Percentiles rank a stretch among this genome's conserved stretches.
Evolutionary conservation across 2,888 invertebrate genomes (phyloP).

Genomic region (Apodemia hepburni): DNA sequence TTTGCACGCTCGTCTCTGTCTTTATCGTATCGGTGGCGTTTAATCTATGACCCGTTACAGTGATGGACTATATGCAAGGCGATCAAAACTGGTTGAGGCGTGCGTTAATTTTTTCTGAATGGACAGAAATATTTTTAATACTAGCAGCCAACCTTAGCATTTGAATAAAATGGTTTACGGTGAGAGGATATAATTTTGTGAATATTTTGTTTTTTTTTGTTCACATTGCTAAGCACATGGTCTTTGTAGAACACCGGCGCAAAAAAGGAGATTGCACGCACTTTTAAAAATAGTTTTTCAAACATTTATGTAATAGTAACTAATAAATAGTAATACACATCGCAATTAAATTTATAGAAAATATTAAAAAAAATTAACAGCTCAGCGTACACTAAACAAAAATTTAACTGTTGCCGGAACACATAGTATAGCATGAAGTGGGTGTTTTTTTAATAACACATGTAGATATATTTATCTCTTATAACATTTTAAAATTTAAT

Average conservation of each 20-base stretch:
- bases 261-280: constrained; percentile 32
- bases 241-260: constrained; percentile 48
- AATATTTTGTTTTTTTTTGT: constrained; percentile 50
- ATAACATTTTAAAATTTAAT: too few species aligned
- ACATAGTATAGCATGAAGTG: too few species aligned
- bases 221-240: constrained; percentile 65
- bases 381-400: too few species aligned
- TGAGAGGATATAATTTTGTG: constrained; percentile 69
- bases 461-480: too few species aligned
- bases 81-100: constrained; percentile 43
- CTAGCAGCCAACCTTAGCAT: constrained; percentile 56
- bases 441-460: too few species aligned
- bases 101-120: constrained; percentile 50
- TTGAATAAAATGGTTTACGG: constrained; percentile 76
- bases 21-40: constrained; percentile 29
- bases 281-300: neutral
- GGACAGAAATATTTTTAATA: constrained; percentile 52
- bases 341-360: too few species aligned
- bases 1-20: constrained; percentile 35
- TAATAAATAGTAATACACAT: too few species aligned
- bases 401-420: too few species aligned
- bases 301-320: too few species aligned
- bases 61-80: constrained; percentile 62
- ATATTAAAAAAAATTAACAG: too few species aligned
- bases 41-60: constrained; percentile 58